Percentiles rank a stretch among this genome's conserved stretches.
Conservation (phyloP, 2,888 invertebrate genomes). For the Cephus runcator region DNA sequence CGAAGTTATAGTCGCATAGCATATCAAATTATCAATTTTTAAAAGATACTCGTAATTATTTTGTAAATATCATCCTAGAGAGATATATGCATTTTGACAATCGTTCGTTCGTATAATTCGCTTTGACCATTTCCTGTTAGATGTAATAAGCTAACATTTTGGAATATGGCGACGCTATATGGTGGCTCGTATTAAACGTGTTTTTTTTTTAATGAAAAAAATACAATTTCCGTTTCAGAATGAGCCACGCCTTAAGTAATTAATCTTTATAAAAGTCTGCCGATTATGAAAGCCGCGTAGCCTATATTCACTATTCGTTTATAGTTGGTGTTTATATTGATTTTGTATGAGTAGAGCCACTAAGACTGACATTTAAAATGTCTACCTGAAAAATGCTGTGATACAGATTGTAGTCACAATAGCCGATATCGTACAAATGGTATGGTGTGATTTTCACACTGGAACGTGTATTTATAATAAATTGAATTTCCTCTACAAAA, state of each 20-base stretch:
- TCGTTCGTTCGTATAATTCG: not conserved
- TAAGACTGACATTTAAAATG: slow-evolving; percentile 57
- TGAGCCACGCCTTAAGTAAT: not conserved
- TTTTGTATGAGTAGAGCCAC: slow-evolving; percentile 34
- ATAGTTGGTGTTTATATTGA: not conserved
- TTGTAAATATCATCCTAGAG: not conserved
- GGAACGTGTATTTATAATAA: slow-evolving; percentile 40
- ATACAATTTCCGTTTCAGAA: not conserved
- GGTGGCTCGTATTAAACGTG: slow-evolving; percentile 28
- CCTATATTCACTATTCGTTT: not conserved
- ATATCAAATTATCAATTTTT: not conserved
- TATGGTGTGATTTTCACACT: slow-evolving; percentile 18
- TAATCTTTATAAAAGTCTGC: not conserved
- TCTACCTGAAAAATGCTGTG: slow-evolving; percentile 62
- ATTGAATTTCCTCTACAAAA: slow-evolving; percentile 40
- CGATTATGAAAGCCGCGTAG: not conserved
- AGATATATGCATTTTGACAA: not conserved
- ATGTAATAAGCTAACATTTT: slow-evolving; percentile 47
- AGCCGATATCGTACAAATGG: slow-evolving; percentile 45
- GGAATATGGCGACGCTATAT: slow-evolving; percentile 44
- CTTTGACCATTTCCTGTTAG: slow-evolving; percentile 53
- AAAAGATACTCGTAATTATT: not conserved
- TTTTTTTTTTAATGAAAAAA: slow-evolving; percentile 10
- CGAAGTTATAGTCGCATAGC: not conserved
- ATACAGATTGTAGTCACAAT: slow-evolving; percentile 59